A percentile compares a stretch with the other conserved stretches of the same genome.
Evolutionary conservation across 2,113 vertebrate species (phyloP).

Genomic region (Hiodon alosoides): DNA sequence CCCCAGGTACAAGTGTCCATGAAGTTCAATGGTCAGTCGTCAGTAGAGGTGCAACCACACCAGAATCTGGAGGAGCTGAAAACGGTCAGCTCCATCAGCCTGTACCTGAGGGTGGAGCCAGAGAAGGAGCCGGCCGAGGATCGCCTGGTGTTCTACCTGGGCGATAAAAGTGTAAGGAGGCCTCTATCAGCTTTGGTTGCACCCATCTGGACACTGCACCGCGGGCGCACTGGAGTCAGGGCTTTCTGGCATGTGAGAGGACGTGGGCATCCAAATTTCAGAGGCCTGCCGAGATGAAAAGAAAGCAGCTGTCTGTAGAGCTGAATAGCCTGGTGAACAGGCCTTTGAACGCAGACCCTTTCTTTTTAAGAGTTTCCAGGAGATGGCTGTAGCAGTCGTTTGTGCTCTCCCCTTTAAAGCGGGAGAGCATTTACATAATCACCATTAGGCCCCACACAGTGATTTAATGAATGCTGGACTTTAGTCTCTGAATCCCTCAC

Average conservation of each 20-base stretch:
- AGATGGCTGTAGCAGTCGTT: constrained; percentile 34
- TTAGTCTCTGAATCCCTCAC: constrained; percentile 24
- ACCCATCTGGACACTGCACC: neutral
- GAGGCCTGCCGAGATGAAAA: constrained; percentile 27
- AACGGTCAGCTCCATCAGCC: constrained; percentile 83
- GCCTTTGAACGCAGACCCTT: constrained; percentile 40
- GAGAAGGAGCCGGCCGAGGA: constrained; percentile 69
- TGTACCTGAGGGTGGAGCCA: constrained; percentile 78
- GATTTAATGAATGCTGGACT: constrained; percentile 15
- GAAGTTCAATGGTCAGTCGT: constrained; percentile 87
- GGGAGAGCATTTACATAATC: constrained; percentile 44
- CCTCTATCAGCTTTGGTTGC: neutral
- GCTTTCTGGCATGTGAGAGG: neutral
- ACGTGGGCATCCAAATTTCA: constrained; percentile 25
- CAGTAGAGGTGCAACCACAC: constrained; percentile 83
- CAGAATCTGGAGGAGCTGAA: constrained; percentile 79
- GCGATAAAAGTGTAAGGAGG: constrained; percentile 80
- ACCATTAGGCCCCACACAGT: neutral
- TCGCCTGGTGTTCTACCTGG: constrained; percentile 86
- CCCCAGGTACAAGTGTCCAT: constrained; percentile 93
- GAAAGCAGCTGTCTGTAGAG: constrained; percentile 16
- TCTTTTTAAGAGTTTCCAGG: constrained; percentile 36
- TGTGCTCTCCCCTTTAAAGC: constrained; percentile 33
- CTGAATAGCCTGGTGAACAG: constrained; percentile 36
- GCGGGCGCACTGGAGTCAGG: neutral